These are phyloP conservation scores for Glareola pratincola DNA, from an alignment of 2,113 vertebrate species.

Conservation along the genomic window DNA sequence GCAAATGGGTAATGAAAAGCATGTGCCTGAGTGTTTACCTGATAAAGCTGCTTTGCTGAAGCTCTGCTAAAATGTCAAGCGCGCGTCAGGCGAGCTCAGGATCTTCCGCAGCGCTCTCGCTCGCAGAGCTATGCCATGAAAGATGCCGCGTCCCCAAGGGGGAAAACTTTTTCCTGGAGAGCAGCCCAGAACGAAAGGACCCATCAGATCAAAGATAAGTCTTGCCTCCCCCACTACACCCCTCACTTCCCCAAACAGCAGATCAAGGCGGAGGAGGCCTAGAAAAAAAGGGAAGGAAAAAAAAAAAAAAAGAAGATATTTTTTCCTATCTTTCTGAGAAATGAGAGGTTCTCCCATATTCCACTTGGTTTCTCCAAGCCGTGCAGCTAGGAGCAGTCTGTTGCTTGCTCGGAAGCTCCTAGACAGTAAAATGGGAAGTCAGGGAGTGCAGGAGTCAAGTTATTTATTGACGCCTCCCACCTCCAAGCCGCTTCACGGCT, in stretches of 20 bases:
- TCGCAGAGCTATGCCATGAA: background rate
- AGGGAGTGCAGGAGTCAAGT: background rate
- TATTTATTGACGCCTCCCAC: background rate
- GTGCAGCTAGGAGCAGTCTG: background rate
- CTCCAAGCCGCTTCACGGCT: background rate
- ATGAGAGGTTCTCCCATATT: background rate
- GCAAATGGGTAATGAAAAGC: background rate
- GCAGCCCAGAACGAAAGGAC: background rate
- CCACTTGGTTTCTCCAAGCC: background rate
- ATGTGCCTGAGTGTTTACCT: conserved; percentile 40
- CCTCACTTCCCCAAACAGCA: conserved; percentile 13
- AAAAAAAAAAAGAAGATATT: background rate
- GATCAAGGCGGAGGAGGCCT: background rate
- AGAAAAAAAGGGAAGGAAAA: background rate
- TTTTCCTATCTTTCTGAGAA: background rate
- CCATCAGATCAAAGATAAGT: conserved; percentile 36
- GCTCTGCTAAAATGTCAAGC: background rate
- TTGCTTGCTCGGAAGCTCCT: background rate
- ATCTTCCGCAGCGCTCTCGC: background rate
- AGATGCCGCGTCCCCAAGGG: background rate
- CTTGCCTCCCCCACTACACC: background rate
- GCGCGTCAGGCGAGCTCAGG: background rate
- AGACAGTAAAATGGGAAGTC: background rate
- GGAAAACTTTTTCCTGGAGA: conserved; percentile 5
- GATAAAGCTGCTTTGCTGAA: background rate